phyloP scores from a whole-genome alignment of 2,888 invertebrate genomes.

The Clivina fossor region DNA sequence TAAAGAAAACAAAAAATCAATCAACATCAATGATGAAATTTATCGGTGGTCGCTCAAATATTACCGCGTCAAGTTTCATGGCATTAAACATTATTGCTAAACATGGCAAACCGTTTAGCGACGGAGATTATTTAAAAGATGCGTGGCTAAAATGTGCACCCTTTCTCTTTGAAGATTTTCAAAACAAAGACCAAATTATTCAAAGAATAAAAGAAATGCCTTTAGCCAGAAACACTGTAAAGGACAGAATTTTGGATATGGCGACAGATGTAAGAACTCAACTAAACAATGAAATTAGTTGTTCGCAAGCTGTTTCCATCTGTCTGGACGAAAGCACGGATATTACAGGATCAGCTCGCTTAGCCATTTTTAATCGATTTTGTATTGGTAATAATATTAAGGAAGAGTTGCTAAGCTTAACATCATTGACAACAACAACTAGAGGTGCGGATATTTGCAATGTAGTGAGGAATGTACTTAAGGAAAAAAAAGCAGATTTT shows the following conservation, averaged over 20 bases:
- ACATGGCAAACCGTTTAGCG: constrained; percentile 15
- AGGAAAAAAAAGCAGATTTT: too few species aligned
- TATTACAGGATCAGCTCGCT: too few species aligned
- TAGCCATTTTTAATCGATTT: too few species aligned
- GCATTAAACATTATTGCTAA: constrained; percentile 10
- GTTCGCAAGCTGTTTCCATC: too few species aligned
- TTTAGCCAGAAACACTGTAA: background rate
- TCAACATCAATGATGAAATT: constrained; percentile 32
- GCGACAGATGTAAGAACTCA: constrained; percentile 1
- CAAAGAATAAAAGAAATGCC: background rate
- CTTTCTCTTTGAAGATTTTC: constrained; percentile 1
- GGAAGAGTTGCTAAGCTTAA: too few species aligned
- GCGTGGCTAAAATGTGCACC: constrained; percentile 6
- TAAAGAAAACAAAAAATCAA: constrained; percentile 26
- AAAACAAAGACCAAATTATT: constrained; percentile 5
- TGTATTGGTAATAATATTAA: too few species aligned
- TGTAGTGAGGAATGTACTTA: too few species aligned
- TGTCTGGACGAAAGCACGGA: too few species aligned
- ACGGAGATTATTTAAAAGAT: background rate
- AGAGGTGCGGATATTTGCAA: too few species aligned
- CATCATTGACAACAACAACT: too few species aligned
- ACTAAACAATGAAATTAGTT: too few species aligned
- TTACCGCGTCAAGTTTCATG: constrained; percentile 24
- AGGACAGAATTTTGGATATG: background rate
- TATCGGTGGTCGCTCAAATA: constrained; percentile 25